Percentiles rank a stretch among this genome's conserved stretches.
Conservation (phyloP, 2,888 invertebrate species). For the Oligia latruncula region DNA sequence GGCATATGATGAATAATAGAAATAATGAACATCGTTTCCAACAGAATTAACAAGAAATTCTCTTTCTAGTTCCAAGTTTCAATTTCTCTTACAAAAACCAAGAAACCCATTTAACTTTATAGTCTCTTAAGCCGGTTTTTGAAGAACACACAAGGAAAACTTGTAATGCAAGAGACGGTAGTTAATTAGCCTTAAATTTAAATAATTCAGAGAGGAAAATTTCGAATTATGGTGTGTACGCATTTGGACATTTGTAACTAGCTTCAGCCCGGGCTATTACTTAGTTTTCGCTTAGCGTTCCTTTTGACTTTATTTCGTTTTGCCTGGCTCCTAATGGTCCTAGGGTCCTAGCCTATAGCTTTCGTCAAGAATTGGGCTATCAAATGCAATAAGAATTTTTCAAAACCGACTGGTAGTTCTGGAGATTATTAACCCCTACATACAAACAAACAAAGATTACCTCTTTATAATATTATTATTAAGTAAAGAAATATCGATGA, state of each 20-base stretch:
- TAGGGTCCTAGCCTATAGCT: background rate
- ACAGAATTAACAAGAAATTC: constrained; percentile 7
- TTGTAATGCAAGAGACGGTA: constrained; percentile 43
- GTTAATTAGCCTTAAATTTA: constrained; percentile 60
- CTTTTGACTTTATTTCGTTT: background rate
- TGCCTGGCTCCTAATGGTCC: background rate
- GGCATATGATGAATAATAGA: too few relatives aligned
- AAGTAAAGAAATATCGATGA: too few relatives aligned
- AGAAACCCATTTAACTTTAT: constrained; percentile 39
- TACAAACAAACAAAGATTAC: background rate
- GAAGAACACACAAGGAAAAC: constrained; percentile 48
- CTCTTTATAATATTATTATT: background rate
- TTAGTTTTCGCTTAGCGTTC: background rate
- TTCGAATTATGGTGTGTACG: constrained; percentile 15
- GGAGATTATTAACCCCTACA: background rate
- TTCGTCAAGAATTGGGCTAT: background rate
- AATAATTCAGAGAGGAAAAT: constrained; percentile 57
- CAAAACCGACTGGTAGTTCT: background rate
- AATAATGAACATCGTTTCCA: background rate
- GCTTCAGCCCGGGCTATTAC: background rate
- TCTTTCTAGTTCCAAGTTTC: background rate
- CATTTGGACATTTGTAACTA: background rate
- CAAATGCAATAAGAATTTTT: background rate
- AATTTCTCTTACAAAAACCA: constrained; percentile 13
- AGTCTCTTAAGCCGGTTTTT: constrained; percentile 33